A percentile compares a stretch with the other conserved stretches of the same genome.
Conservation (phyloP, 2,888 invertebrate genomes). For the Xanthia icteritia region DNA sequence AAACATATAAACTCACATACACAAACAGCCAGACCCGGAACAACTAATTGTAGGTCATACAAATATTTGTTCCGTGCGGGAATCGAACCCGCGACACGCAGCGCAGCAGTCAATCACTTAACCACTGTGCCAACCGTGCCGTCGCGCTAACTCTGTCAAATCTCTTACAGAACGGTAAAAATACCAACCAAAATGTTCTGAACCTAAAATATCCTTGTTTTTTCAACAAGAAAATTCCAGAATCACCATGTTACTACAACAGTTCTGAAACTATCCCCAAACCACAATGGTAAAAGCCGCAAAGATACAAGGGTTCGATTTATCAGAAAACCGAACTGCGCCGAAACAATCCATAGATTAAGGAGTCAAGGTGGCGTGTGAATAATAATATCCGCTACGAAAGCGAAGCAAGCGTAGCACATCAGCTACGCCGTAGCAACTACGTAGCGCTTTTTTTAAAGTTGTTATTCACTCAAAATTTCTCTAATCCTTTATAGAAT, state of each 20-base stretch:
- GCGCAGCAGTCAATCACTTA: too few species aligned
- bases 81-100: too few species aligned
- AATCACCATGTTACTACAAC: conserved; percentile 11
- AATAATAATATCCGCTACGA: conserved; percentile 54
- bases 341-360: conserved; percentile 80
- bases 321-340: conserved; percentile 41
- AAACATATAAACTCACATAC: too few species aligned
- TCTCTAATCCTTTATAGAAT: background rate
- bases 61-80: too few species aligned
- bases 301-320: conserved; percentile 49
- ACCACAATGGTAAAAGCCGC: conserved; percentile 19
- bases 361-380: conserved; percentile 77
- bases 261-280: conserved; percentile 33
- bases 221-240: background rate
- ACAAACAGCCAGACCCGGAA: too few species aligned
- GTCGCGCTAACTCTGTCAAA: background rate
- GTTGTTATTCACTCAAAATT: background rate
- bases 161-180: background rate
- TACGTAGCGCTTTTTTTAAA: background rate
- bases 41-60: too few species aligned
- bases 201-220: background rate
- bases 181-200: too few species aligned
- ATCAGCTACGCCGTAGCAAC: conserved; percentile 12
- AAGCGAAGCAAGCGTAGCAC: conserved; percentile 13
- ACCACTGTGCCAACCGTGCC: too few species aligned